Conservation (phyloP, 2,888 invertebrate species). For the Hypsopygia costalis region DNA sequence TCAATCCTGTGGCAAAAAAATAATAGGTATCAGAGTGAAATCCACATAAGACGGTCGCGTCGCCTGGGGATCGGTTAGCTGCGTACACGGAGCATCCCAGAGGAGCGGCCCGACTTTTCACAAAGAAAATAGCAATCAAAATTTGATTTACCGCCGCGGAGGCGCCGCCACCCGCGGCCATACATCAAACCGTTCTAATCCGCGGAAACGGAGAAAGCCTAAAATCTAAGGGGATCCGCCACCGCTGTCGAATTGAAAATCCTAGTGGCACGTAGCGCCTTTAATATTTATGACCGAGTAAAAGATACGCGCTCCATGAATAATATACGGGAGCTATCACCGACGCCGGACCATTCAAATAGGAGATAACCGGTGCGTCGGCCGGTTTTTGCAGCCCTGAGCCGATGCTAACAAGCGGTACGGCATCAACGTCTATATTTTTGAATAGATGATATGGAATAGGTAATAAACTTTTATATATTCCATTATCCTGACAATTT, state of each 20-base stretch:
- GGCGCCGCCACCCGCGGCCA: constrained; percentile 75
- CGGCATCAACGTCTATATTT: background rate
- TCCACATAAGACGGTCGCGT: constrained; percentile 54
- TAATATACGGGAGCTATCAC: constrained; percentile 44
- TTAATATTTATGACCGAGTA: constrained; percentile 72
- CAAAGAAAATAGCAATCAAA: constrained; percentile 80
- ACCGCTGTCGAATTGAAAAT: constrained; percentile 72
- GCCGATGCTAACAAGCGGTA: background rate
- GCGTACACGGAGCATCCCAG: constrained; percentile 59
- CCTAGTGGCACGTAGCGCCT: constrained; percentile 54
- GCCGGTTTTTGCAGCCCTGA: background rate
- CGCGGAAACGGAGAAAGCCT: constrained; percentile 65
- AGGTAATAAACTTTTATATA: constrained; percentile 7
- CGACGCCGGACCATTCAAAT: constrained; percentile 1
- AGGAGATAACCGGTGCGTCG: background rate
- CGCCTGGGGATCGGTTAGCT: constrained; percentile 75
- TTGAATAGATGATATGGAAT: background rate
- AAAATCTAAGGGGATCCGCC: constrained; percentile 69
- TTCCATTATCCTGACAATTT: too few relatives aligned
- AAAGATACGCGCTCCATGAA: constrained; percentile 65
- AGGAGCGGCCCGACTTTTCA: constrained; percentile 67
- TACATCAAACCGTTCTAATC: constrained; percentile 75
- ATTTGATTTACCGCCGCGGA: constrained; percentile 81
- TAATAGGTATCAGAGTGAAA: constrained; percentile 48
- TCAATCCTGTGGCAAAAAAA: constrained; percentile 44